A percentile compares a stretch with the other conserved stretches of the same genome.
These are phyloP conservation scores for Gymnoscopelus microlampas DNA, from an alignment of 2,797 vertebrate species.

Conservation along the genomic window DNA sequence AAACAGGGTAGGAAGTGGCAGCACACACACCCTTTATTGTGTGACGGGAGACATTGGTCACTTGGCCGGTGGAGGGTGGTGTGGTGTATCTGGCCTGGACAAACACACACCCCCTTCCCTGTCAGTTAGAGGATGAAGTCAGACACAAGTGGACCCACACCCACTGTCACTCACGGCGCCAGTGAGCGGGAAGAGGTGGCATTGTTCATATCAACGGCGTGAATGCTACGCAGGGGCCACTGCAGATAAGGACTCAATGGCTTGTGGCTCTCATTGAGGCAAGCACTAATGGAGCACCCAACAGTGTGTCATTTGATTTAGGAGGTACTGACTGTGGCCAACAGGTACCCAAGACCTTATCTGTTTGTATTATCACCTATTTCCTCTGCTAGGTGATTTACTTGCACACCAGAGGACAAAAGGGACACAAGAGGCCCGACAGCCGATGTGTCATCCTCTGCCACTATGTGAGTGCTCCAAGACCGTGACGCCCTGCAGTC, in stretches of 20 bases:
- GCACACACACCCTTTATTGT: slow-evolving; percentile 89
- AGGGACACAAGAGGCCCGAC: slow-evolving; percentile 73
- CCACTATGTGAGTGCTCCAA: slow-evolving; percentile 29
- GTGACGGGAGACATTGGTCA: slow-evolving; percentile 47
- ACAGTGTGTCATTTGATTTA: slow-evolving; percentile 78
- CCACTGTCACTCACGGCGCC: slow-evolving; percentile 83
- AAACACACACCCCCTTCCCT: slow-evolving; percentile 63
- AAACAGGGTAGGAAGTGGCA: slow-evolving; percentile 87
- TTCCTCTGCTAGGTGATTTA: slow-evolving; percentile 81
- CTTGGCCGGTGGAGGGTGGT: slow-evolving; percentile 35
- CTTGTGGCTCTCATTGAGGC: slow-evolving; percentile 77
- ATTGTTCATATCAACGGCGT: slow-evolving; percentile 85
- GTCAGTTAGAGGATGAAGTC: slow-evolving; percentile 79
- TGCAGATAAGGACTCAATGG: slow-evolving; percentile 83
- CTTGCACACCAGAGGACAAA: slow-evolving; percentile 65
- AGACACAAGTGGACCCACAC: slow-evolving; percentile 84
- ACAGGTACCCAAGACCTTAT: slow-evolving; percentile 81
- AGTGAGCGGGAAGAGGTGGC: slow-evolving; percentile 79
- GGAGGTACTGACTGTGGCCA: slow-evolving; percentile 73
- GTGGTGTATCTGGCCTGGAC: slow-evolving; percentile 73
- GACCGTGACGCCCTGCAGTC: slow-evolving; percentile 16
- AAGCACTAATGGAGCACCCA: slow-evolving; percentile 78
- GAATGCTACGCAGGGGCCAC: slow-evolving; percentile 82
- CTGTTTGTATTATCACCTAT: slow-evolving; percentile 83
- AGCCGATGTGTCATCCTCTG: slow-evolving; percentile 67